Conservation (phyloP, 2,888 invertebrate genomes). For the Argyresthia albistria region DNA sequence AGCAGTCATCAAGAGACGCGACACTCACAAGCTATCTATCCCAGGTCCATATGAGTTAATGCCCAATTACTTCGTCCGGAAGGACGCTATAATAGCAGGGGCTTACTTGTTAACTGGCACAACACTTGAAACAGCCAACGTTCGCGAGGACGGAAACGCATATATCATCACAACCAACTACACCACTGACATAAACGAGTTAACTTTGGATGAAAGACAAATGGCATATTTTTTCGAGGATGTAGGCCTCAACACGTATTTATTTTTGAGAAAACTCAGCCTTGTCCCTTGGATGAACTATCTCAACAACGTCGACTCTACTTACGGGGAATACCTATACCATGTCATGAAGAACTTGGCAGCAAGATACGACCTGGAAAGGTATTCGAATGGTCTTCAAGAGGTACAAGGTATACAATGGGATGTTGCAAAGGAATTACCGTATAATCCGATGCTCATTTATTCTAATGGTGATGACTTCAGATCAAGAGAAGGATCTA, state of each 20-base stretch:
- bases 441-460: conserved; percentile 74
- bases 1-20: conserved; percentile 70
- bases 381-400: conserved; percentile 76
- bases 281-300: conserved; percentile 71
- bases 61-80: conserved; percentile 77
- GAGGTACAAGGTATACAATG: conserved; percentile 70
- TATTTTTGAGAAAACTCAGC: conserved; percentile 71
- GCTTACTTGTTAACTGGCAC: conserved; percentile 35
- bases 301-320: conserved; percentile 45
- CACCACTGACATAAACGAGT: conserved; percentile 40
- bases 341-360: conserved; percentile 77
- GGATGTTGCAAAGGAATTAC: conserved; percentile 51
- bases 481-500: conserved; percentile 61
- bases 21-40: conserved; percentile 69
- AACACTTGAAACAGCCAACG: conserved; percentile 26
- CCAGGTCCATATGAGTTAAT: conserved; percentile 78
- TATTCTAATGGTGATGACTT: conserved; percentile 77
- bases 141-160: conserved; percentile 46
- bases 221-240: conserved; percentile 82
- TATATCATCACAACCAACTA: conserved; percentile 52
- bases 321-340: conserved; percentile 75
- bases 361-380: conserved; percentile 79
- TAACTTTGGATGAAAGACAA: conserved; percentile 64
- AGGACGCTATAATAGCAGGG: conserved; percentile 69
- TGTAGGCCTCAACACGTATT: conserved; percentile 76